Conservation (phyloP, 2,888 invertebrate genomes). For the Disparrhopalites patrizii region DNA sequence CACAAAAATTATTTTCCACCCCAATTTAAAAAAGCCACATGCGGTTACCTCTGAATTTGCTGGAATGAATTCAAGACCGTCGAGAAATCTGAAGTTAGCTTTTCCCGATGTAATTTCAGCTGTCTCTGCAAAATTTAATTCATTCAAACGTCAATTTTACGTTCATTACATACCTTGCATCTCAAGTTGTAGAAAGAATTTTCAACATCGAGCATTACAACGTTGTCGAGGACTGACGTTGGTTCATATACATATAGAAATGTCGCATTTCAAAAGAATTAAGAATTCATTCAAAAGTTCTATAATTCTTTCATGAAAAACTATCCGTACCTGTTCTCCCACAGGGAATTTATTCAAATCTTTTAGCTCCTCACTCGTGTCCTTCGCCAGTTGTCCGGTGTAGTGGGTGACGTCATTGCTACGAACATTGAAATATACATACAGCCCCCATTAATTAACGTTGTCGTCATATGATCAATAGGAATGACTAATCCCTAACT, state of each 20-base stretch:
- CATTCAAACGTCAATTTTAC: not conserved
- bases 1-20: not conserved
- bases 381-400: conserved; percentile 89
- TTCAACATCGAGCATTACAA: not conserved
- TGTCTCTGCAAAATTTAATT: conserved; percentile 55
- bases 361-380: conserved; percentile 81
- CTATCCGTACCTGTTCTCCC: conserved; percentile 24
- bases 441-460: not conserved
- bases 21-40: not conserved
- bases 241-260: not conserved
- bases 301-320: not conserved
- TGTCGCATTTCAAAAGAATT: too few species aligned
- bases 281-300: not conserved
- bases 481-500: conserved; percentile 9
- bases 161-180: not conserved
- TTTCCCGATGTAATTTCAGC: conserved; percentile 79
- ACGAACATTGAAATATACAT: conserved; percentile 40
- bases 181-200: not conserved
- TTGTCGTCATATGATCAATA: not conserved
- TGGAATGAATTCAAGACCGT: conserved; percentile 82
- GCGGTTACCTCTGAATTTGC: conserved; percentile 52
- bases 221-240: not conserved
- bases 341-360: conserved; percentile 61
- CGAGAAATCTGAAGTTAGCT: conserved; percentile 88
- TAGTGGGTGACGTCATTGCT: conserved; percentile 93